Evolutionary conservation across 2,113 vertebrate species (phyloP).

Genomic region (Myotis brandtii): DNA sequence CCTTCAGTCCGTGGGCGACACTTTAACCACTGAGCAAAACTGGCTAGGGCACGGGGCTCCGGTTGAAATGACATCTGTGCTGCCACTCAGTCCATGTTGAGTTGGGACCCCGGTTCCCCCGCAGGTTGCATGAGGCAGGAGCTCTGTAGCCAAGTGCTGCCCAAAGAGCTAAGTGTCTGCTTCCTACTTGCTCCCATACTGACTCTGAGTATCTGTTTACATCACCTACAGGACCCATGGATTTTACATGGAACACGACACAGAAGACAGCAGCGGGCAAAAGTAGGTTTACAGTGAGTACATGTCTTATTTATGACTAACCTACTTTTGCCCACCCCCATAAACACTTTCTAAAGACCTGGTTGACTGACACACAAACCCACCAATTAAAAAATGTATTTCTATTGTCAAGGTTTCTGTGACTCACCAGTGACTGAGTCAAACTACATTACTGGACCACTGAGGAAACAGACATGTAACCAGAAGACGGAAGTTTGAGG

Average conservation of each 20-base stretch:
- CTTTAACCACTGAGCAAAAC: no score
- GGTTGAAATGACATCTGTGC: background rate
- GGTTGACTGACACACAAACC: background rate
- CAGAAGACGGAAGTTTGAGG: background rate
- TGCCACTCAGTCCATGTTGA: background rate
- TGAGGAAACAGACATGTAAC: background rate
- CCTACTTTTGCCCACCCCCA: background rate
- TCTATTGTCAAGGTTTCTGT: background rate
- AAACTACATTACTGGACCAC: background rate
- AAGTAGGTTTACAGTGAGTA: background rate
- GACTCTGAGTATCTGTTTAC: conserved; percentile 11
- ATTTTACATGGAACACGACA: background rate
- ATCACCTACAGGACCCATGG: background rate
- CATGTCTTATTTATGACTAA: background rate
- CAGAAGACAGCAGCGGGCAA: background rate
- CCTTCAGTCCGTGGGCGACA: no score
- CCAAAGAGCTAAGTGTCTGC: background rate
- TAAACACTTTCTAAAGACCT: background rate
- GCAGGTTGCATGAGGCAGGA: background rate
- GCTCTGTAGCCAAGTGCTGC: background rate
- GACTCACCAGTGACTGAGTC: background rate
- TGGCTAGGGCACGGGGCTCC: background rate
- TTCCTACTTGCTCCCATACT: background rate
- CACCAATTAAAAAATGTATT: conserved; percentile 27
- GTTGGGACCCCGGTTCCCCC: background rate